Conservation (phyloP, 23 tunicate species). For the Phallusia fumigata region DNA sequence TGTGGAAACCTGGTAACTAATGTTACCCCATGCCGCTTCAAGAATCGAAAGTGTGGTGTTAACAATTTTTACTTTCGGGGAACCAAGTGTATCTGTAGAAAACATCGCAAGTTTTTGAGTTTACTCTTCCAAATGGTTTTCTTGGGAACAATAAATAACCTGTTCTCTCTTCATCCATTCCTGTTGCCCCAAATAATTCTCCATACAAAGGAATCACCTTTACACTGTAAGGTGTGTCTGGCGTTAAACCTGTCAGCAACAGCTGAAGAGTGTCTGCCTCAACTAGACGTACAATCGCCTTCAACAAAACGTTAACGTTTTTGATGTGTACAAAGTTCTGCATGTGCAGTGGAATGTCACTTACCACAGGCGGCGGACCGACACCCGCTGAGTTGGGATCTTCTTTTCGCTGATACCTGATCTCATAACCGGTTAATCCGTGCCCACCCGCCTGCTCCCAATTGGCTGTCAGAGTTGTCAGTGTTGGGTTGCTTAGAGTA, state of each 20-base stretch:
- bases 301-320: neutral
- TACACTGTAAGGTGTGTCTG: slow-evolving; percentile 30
- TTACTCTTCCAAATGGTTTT: neutral
- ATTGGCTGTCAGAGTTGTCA: slow-evolving; percentile 48
- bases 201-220: slow-evolving; percentile 29
- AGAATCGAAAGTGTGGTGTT: slow-evolving; percentile 28
- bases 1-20: slow-evolving; percentile 25
- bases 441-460: slow-evolving; percentile 83
- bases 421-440: slow-evolving; percentile 54
- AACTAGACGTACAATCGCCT: slow-evolving; percentile 1
- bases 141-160: neutral
- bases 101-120: neutral
- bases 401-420: neutral
- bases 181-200: slow-evolving; percentile 28
- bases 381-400: slow-evolving; percentile 17
- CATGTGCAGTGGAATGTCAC: neutral
- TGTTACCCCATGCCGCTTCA: slow-evolving; percentile 47
- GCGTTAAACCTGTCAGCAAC: slow-evolving; percentile 21
- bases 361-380: neutral
- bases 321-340: neutral
- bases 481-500: slow-evolving; percentile 39
- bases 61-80: slow-evolving; percentile 51
- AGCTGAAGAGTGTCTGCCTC: slow-evolving; percentile 17
- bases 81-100: slow-evolving; percentile 41
- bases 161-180: slow-evolving; percentile 31